phyloP scores from a whole-genome alignment of 2,113 vertebrate species.

The Lamprotornis superbus region DNA sequence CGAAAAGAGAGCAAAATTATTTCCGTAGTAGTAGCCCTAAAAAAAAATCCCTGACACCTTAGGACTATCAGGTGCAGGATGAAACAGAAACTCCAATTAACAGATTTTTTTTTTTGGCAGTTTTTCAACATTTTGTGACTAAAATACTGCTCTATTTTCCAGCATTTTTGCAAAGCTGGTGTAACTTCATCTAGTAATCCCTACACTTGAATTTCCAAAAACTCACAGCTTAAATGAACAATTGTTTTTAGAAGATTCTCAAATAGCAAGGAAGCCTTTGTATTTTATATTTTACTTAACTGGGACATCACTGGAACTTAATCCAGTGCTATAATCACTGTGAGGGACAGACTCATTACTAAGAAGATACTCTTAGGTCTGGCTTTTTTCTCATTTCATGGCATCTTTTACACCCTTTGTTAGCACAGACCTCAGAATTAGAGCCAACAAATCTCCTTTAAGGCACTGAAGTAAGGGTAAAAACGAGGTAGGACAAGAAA shows the following conservation, averaged over 20 bases:
- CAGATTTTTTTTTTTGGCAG: background rate
- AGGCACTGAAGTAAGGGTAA: background rate
- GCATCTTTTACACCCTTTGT: background rate
- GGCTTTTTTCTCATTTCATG: background rate
- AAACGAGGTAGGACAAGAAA: background rate
- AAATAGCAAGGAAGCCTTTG: background rate
- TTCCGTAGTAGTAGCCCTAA: background rate
- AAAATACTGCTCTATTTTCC: background rate
- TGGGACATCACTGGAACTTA: background rate
- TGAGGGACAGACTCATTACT: background rate
- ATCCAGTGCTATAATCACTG: background rate
- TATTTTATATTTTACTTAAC: background rate
- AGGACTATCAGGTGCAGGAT: background rate
- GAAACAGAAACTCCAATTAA: background rate
- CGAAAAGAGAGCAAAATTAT: background rate
- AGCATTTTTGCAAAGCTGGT: background rate
- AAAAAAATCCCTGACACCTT: background rate
- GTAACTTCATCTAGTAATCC: background rate
- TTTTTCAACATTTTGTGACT: background rate
- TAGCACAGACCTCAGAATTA: background rate
- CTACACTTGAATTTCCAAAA: background rate
- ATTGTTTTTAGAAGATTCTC: background rate
- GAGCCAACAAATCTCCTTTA: background rate
- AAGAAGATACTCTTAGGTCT: background rate
- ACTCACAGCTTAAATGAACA: background rate